Percentiles rank a stretch among this genome's conserved stretches.
Conservation (phyloP, 2,113 vertebrate genomes). For the Atractosteus spatula region DNA sequence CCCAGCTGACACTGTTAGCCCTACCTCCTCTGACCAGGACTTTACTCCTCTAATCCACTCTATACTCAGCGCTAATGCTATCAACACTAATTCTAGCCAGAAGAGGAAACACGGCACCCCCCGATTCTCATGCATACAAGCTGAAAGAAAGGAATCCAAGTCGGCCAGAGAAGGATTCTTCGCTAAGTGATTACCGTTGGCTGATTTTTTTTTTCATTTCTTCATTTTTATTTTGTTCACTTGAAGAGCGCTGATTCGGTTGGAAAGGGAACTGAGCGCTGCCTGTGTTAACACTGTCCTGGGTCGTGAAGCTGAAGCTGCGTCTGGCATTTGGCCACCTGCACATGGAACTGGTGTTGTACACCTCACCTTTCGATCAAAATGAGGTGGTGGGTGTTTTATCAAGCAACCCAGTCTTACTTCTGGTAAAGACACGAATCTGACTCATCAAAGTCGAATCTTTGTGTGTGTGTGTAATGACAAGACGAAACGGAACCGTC, state of each 20-base stretch:
- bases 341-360: slow-evolving; percentile 40
- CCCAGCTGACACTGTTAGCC: slow-evolving; percentile 62
- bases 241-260: neutral
- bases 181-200: neutral
- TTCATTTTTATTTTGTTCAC: slow-evolving; percentile 2
- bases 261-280: neutral
- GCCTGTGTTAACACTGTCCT: slow-evolving; percentile 12
- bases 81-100: slow-evolving; percentile 11
- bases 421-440: slow-evolving; percentile 23
- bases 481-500: slow-evolving; percentile 12
- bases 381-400: slow-evolving; percentile 21
- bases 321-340: slow-evolving; percentile 1
- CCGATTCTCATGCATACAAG: slow-evolving; percentile 6
- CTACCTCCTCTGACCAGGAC: slow-evolving; percentile 53
- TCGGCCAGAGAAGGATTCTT: neutral
- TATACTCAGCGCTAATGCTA: slow-evolving; percentile 34
- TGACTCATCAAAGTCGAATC: slow-evolving; percentile 16
- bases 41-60: slow-evolving; percentile 41
- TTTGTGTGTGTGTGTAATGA: slow-evolving; percentile 4
- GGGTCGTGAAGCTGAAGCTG: neutral
- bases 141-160: slow-evolving; percentile 12
- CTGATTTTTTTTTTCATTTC: slow-evolving; percentile 5
- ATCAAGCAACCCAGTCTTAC: neutral
- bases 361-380: slow-evolving; percentile 25
- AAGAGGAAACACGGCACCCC: slow-evolving; percentile 19